These are phyloP conservation scores for Rhabdophis nuchalis DNA, from an alignment of 2,797 vertebrate genomes.

Conservation along the genomic window DNA sequence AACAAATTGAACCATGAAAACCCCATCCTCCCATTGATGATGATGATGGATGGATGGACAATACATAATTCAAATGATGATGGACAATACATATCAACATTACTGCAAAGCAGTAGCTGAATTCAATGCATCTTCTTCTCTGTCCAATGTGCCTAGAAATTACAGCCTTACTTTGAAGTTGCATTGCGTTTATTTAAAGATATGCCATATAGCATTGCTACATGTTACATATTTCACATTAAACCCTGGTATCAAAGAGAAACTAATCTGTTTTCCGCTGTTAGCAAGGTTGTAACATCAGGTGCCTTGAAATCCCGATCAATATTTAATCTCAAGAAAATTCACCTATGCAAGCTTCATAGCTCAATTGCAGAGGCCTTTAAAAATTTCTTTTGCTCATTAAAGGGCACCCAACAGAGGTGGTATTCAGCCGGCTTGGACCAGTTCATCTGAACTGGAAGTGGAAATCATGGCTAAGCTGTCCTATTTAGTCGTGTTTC, in stretches of 20 bases:
- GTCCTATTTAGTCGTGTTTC: too few relatives aligned
- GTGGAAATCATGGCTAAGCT: too few relatives aligned
- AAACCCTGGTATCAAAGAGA: not conserved
- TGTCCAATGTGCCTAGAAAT: not conserved
- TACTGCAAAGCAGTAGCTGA: not conserved
- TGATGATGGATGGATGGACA: too few relatives aligned
- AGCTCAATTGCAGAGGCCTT: not conserved
- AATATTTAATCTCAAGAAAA: not conserved
- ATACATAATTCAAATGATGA: not conserved
- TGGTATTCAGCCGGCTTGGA: too few relatives aligned
- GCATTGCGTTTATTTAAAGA: not conserved
- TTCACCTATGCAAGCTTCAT: not conserved
- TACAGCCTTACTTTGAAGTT: not conserved
- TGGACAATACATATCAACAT: not conserved
- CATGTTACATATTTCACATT: not conserved
- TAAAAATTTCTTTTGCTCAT: not conserved
- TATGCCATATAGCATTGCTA: not conserved
- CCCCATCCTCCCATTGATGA: not conserved
- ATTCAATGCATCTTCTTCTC: not conserved
- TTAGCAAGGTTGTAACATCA: not conserved
- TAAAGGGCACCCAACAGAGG: not conserved
- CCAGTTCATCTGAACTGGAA: too few relatives aligned
- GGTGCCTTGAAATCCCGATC: not conserved
- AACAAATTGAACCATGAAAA: not conserved
- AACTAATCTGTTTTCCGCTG: not conserved